A percentile compares a stretch with the other conserved stretches of the same genome.
phyloP scores from a whole-genome alignment of 2,113 vertebrate species.

The Lagopus muta region DNA sequence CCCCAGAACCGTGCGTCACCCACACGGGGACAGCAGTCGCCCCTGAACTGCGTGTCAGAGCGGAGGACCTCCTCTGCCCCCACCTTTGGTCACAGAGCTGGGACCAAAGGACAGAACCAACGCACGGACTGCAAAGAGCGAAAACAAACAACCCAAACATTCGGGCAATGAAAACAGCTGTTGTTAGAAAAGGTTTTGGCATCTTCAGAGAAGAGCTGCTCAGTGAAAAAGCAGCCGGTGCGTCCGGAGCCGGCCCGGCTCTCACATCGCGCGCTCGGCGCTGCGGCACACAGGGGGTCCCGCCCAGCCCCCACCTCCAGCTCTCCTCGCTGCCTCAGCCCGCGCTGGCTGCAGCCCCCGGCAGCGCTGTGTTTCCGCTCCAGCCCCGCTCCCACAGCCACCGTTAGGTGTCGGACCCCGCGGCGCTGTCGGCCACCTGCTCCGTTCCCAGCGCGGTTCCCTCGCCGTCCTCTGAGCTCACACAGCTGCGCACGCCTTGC shows the following conservation, averaged over 20 bases:
- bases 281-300: no score
- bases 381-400: not conserved
- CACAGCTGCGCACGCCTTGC: conserved; percentile 66
- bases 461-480: conserved; percentile 76
- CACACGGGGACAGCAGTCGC: no score
- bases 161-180: not conserved
- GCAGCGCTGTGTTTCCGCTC: no score
- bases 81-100: no score
- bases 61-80: no score
- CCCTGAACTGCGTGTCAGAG: no score
- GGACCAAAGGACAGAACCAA: not conserved
- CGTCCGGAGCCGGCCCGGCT: not conserved
- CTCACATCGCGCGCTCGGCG: rapidly evolving
- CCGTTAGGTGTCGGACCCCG: conserved; percentile 36
- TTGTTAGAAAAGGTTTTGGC: not conserved
- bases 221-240: not conserved
- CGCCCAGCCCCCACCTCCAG: no score
- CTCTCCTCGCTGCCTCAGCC: no score
- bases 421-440: not conserved
- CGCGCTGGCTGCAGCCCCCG: no score
- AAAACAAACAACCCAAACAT: rapidly evolving
- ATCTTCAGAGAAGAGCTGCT: not conserved
- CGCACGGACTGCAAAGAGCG: not conserved
- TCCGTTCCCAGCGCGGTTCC: conserved; percentile 40
- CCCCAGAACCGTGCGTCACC: no score